Evolutionary conservation across 1,140 invertebrate species (phyloP), one percentile per base, ranked within the genome.

Genomic region (Lepeophtheirus salmonis): DNA sequence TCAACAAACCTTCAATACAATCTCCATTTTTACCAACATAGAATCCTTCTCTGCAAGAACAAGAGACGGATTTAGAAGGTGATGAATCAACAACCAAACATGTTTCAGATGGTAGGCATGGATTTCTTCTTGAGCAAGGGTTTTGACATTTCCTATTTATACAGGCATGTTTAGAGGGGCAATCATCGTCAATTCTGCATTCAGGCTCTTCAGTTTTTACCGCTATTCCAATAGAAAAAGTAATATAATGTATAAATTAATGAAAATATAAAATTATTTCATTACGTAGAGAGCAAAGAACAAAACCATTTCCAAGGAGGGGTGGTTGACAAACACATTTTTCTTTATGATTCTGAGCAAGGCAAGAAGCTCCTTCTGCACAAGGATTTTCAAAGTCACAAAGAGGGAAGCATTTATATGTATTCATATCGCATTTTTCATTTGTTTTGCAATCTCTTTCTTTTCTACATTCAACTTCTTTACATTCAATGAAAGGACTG

Each of bases 171-270:
- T 81, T 79, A 16, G 80, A 74, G 6, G 80, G 72, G 68, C 82
- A 85, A 67, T 84, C 82, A 1, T 77, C 78, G 66, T 83, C 80
- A 0, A 79, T 67, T 1, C 76, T 69, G 69, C 84, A 87, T 69
- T 85, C 79, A 72, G 68, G 21, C 14, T 12, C 23, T 3, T 24
- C 12, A 25, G 53, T 18, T 3, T 17, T 20, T 16, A 61, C 24
- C 2, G 16, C 13, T 25, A 4, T n/a, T 60, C 6, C 6, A 41
- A 41, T 10, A n/a, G 30, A 41, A 10, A 41, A 41, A n/a, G n/a
- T 10, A 41, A 41, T n/a, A 41, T n/a, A 41, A 41, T 41, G n/a
- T 41, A n/a, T 41, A 41, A 41, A 41, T n/a, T n/a, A 41, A 41
- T 41, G 6, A 41, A 10, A n/a, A 41, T 41, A 41, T 41, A 6